phyloP scores from a whole-genome alignment of 92 coral and sea anemone species.

The Galaxea fascicularis region DNA sequence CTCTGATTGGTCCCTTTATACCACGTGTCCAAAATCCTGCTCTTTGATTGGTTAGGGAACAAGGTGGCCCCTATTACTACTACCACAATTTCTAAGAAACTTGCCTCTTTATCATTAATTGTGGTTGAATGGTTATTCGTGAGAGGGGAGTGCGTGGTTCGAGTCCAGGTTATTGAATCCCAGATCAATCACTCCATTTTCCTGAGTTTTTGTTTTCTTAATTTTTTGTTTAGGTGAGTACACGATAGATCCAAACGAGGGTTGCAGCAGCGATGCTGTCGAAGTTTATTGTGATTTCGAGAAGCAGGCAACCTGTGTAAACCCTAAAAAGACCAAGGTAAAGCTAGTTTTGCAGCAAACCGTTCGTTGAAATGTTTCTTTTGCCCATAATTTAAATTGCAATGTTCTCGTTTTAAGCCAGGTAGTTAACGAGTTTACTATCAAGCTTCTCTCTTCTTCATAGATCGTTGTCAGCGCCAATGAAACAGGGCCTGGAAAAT shows the following conservation, averaged over 20 bases:
- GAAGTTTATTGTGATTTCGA: conserved; percentile 70
- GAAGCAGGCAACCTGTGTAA: conserved; percentile 64
- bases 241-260: conserved; percentile 80
- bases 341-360: neutral
- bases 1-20: no score
- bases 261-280: conserved; percentile 73
- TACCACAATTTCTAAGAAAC: no score
- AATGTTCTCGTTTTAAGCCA: no score
- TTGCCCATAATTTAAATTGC: neutral
- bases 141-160: neutral
- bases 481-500: conserved; percentile 52
- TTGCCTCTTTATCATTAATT: no score
- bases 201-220: neutral
- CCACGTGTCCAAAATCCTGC: no score
- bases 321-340: conserved; percentile 63
- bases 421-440: neutral
- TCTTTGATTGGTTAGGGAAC: no score
- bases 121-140: no score
- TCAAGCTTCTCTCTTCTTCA: neutral
- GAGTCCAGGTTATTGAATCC: neutral
- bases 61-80: no score
- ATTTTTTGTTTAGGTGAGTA: conserved; percentile 38
- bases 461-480: conserved; percentile 36
- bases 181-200: neutral
- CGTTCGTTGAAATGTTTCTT: neutral